A percentile compares a stretch with the other conserved stretches of the same genome.
Conservation (phyloP, 1,140 invertebrate genomes). For the Cydia amplana region DNA sequence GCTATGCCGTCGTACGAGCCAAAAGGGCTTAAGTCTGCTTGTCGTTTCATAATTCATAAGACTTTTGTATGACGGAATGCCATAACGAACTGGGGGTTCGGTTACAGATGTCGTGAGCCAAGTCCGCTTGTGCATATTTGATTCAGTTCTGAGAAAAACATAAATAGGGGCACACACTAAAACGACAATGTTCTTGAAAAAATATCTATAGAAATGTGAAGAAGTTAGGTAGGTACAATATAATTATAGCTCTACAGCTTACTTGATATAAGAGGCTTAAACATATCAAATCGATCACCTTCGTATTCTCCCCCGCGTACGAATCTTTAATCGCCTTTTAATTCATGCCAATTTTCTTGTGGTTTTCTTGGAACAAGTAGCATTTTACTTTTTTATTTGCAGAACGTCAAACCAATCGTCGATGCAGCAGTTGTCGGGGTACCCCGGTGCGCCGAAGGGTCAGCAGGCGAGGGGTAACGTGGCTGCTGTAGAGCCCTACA, state of each 20-base stretch:
- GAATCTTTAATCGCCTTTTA: background rate
- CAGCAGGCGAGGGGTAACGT: slow-evolving; percentile 85
- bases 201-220: background rate
- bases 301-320: too few species aligned
- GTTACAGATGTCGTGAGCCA: slow-evolving; percentile 27
- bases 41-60: background rate
- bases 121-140: slow-evolving; percentile 15
- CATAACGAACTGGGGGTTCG: slow-evolving; percentile 8
- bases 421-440: slow-evolving; percentile 73
- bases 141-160: background rate
- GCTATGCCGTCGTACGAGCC: background rate
- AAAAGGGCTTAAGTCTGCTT: background rate
- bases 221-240: background rate
- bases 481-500: slow-evolving; percentile 94
- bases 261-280: too few species aligned
- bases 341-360: background rate
- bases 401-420: slow-evolving; percentile 71
- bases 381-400: slow-evolving; percentile 39
- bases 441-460: slow-evolving; percentile 73
- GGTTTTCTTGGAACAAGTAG: background rate
- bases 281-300: too few species aligned
- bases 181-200: background rate
- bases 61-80: background rate
- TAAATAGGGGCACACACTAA: background rate
- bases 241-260: background rate